Evolutionary conservation across 2,797 vertebrate species (phyloP), one percentile per base, ranked within the genome.

Genomic region (Clarias platycephalus): DNA sequence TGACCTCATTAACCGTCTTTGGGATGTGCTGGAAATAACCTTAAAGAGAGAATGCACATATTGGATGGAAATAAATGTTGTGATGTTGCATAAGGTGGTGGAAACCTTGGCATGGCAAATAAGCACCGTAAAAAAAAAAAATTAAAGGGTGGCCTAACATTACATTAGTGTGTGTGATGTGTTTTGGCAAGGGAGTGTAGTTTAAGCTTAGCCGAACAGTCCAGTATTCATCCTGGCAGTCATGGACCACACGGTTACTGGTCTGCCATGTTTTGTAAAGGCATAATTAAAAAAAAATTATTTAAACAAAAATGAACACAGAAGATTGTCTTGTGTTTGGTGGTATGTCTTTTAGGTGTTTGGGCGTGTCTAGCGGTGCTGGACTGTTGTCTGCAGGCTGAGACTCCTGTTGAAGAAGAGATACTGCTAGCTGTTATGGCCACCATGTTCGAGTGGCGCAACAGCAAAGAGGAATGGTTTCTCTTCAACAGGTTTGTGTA

Each of bases 381-480:
- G 89, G 94, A 97, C 86, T 97, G 96, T 84, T 99, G 97, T 87
- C 91, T 99, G 66, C 92, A 94, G 64, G 92, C 92, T 0, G 87
- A 91, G 89, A 94, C 93, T 8, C 88, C 91, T 60, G 93, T 95
- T 28, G 96, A 96, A 86, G 94, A 93, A 37, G 95, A 97, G 86
- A 87, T 98, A 0, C 82, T 97, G n/a, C 93, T 94, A 85, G 96
- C 95, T 4, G 86, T 97, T 77, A 83, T 98, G 84, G 96, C 95
- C 90, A 95, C 96, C 4, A 87, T 99, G 85, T 94, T 97, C 66
- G 95, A 96, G 79, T 99, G 97, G 97, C 96, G 97, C 88, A 96
- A 91, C 68, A 92, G 94, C 83, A 95, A 92, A 66, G 97, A 97
- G 82, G 94, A 97, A 63, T 95, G 96, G 92, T 99, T 99, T 90